These are phyloP conservation scores for Anisognathus igniventris DNA, from an alignment of 2,797 vertebrate species.

Conservation along the genomic window DNA sequence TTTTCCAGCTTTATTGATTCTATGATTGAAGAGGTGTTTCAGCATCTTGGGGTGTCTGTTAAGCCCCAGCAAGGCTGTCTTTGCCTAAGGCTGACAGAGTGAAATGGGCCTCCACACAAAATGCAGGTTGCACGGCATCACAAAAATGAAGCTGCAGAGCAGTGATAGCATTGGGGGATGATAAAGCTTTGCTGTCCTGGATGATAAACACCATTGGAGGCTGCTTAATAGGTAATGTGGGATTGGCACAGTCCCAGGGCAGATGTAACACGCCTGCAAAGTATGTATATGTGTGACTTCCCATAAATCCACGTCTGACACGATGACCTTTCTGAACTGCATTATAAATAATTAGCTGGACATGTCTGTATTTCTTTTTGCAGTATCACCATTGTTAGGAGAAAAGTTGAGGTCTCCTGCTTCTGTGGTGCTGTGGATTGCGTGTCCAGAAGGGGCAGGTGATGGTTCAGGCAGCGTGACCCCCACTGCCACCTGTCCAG, in stretches of 20 bases:
- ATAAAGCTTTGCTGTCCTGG: conserved; percentile 17
- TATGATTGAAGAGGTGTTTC: background rate
- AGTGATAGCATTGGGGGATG: background rate
- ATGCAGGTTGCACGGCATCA: background rate
- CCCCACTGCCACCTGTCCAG: background rate
- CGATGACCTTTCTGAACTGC: background rate
- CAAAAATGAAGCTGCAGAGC: background rate
- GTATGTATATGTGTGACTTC: conserved; percentile 10
- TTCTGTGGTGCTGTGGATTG: background rate
- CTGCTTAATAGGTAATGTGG: conserved; percentile 37
- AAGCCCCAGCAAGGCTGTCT: background rate
- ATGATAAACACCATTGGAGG: background rate
- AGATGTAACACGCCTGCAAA: background rate
- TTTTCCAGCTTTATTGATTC: background rate
- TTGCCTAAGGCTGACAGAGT: background rate
- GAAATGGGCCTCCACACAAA: background rate
- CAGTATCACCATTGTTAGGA: background rate
- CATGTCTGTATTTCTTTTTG: conserved; percentile 43
- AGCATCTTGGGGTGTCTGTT: background rate
- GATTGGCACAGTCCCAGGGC: conserved; percentile 48
- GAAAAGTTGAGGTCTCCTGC: background rate
- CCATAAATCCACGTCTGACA: conserved; percentile 34
- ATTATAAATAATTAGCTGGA: conserved; percentile 37
- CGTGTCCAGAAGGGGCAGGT: background rate
- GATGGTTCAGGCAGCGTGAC: background rate